Base-by-base conservation (phyloP, 2,113 vertebrate genomes). In the Petrocephalus zakoni region DNA sequence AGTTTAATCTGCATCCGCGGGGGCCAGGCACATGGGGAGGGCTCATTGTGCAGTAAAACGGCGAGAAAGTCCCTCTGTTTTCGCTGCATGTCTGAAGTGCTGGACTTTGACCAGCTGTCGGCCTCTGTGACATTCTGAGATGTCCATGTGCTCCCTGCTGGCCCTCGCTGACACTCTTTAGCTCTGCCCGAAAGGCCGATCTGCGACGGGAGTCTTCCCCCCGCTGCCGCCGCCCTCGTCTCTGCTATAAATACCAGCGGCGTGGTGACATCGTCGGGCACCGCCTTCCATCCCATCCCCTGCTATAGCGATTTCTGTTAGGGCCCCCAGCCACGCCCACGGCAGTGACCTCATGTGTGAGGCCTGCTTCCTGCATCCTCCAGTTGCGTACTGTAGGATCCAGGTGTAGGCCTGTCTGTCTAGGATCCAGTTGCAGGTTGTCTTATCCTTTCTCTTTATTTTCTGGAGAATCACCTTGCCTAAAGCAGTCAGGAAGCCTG, bases 1-100 rank as follows among this genome's bases (percentile, higher is more conserved):
- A 55, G 90, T 88, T 46, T 91, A 92, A 89, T 88, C 75, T 19
- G 49, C 61, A 11, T 51, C 85, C 17, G 4, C 15, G 2, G 29
- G n/a, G 25, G 49, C 47, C 42, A 49, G 49, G 17, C 42, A 25
- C 7, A 8, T 0, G 37, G 37, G 55, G 19, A 55, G 72, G 7
- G 72, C 34, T 42, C 2, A 29, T 1, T 19, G 37, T 37, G 34
- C 34, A 78, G 17, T 37, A 78, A 78, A 78, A 42, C 37, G 0
- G 29, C 15, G 19, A 42, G 72, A 19, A 78, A 17, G 13, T 78
- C 34, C 34, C 72, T 42, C 72, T 37, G 15, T 78, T 19, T 78
- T 6, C 0, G 34, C 72, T 42, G 15, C 34, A 10, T 0, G 13
- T 78, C 29, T 25, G 72, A 78, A 19, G 72, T 8, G 13, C 13